These are phyloP conservation scores for Dendropsophus ebraccatus DNA, from an alignment of 2,113 vertebrate species.

Conservation along the genomic window DNA sequence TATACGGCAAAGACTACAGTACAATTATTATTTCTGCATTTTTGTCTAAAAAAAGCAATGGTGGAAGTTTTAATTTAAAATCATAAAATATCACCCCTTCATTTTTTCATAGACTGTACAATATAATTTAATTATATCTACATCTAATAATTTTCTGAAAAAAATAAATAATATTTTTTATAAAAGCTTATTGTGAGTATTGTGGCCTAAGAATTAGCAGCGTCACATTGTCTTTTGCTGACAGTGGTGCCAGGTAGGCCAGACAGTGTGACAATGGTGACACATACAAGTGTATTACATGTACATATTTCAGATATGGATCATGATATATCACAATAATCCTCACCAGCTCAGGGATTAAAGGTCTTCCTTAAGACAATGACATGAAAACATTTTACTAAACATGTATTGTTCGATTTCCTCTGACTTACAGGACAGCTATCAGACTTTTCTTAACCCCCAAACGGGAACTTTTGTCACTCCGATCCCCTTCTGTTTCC, in stretches of 20 bases:
- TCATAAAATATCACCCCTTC: no score
- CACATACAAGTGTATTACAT: not conserved
- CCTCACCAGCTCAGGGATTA: slow-evolving; percentile 19
- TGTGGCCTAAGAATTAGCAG: not conserved
- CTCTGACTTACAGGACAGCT: slow-evolving; percentile 51
- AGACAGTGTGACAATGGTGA: not conserved
- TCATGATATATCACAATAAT: not conserved
- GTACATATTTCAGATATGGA: slow-evolving; percentile 10
- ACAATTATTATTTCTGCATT: no score
- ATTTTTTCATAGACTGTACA: no score
- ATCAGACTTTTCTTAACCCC: slow-evolving; percentile 35
- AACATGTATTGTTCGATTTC: slow-evolving; percentile 47
- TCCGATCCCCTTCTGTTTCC: slow-evolving; percentile 59
- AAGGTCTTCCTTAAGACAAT: slow-evolving; percentile 44
- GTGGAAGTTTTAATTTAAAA: no score
- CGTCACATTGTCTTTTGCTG: not conserved
- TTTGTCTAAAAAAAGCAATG: no score
- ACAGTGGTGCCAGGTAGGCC: slow-evolving; percentile 1
- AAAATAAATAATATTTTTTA: no score
- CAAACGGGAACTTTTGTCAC: slow-evolving; percentile 53
- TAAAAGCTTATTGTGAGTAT: no score
- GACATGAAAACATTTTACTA: slow-evolving; percentile 20
- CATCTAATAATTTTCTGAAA: no score
- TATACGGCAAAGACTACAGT: no score
- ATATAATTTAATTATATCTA: no score